phyloP scores from a whole-genome alignment of 2,888 invertebrate species.

The Beris morrisii region DNA sequence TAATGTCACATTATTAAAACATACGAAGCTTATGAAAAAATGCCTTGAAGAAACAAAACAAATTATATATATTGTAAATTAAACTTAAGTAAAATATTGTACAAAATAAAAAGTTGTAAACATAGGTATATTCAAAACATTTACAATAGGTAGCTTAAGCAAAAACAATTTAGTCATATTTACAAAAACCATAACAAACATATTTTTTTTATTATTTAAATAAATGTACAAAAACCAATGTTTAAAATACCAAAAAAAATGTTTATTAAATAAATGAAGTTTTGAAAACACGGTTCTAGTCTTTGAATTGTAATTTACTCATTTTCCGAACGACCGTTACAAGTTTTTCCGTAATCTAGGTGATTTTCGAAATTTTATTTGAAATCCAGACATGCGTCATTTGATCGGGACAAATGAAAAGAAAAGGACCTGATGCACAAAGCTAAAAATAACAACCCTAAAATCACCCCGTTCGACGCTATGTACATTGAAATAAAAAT shows the following conservation, averaged over 20 bases:
- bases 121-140: conserved; percentile 18
- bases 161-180: no score
- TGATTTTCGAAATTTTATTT: not conserved
- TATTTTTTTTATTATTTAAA: no score
- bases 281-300: conserved; percentile 1
- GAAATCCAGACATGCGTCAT: conserved; percentile 33
- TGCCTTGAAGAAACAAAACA: conserved; percentile 1
- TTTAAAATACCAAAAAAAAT: not conserved
- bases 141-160: not conserved
- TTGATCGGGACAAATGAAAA: conserved; percentile 30
- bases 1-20: conserved; percentile 2
- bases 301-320: not conserved
- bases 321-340: no score
- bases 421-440: conserved; percentile 24
- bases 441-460: conserved; percentile 35
- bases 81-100: conserved; percentile 19
- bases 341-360: no score
- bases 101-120: conserved; percentile 10
- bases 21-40: no score
- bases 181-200: no score
- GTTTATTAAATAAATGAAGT: not conserved
- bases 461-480: conserved; percentile 31
- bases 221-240: no score
- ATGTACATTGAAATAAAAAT: conserved; percentile 27
- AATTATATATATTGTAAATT: conserved; percentile 10